A percentile compares a stretch with the other conserved stretches of the same genome.
Conservation (phyloP, 2,113 vertebrate species). For the Mohoua ochrocephala region DNA sequence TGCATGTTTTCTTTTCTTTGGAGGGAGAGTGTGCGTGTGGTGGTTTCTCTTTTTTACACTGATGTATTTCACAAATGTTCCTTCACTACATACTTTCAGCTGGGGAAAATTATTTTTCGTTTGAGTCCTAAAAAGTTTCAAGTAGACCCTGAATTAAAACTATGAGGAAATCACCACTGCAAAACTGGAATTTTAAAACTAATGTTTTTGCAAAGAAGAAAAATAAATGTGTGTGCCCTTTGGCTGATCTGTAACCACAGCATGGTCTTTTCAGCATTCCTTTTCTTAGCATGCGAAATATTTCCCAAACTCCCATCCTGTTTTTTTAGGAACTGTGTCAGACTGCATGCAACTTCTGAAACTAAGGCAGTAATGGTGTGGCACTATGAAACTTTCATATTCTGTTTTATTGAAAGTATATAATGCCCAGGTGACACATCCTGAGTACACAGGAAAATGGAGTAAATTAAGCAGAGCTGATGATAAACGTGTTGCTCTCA, state of each 20-base stretch:
- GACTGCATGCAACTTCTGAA: neutral
- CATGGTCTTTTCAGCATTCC: neutral
- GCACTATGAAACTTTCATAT: neutral
- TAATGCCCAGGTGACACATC: neutral
- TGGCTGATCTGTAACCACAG: neutral
- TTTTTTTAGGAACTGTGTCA: neutral
- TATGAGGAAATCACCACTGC: neutral
- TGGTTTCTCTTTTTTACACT: neutral
- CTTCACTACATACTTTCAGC: neutral
- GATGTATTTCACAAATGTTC: slow-evolving; percentile 4
- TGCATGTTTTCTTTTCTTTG: neutral
- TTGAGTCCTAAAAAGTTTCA: neutral
- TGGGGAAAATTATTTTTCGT: neutral
- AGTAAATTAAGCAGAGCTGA: neutral
- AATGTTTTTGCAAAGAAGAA: neutral
- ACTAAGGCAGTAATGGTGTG: neutral
- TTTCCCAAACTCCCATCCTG: neutral
- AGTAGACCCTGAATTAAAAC: neutral
- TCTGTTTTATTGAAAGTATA: neutral
- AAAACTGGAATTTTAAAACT: slow-evolving; percentile 1
- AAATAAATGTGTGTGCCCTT: neutral
- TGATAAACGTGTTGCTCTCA: neutral
- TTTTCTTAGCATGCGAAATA: neutral
- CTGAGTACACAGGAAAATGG: neutral
- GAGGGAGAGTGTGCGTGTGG: neutral